Evolutionary conservation across 2,888 invertebrate species (phyloP).

Genomic region (Cryptosula pallasiana): DNA sequence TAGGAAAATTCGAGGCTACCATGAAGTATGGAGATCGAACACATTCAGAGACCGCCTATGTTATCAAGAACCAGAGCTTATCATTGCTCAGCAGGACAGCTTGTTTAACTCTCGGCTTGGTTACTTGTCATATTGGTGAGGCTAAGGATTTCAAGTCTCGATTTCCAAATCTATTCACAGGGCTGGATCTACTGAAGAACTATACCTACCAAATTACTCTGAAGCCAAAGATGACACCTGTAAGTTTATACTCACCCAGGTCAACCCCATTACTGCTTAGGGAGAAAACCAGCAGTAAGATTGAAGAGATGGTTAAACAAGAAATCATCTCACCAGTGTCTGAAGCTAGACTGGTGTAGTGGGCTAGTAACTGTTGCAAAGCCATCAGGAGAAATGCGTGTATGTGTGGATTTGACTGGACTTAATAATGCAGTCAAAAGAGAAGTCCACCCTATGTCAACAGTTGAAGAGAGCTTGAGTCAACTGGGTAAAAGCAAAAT

Average conservation of each 20-base stretch:
- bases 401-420: background rate
- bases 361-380: background rate
- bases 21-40: background rate
- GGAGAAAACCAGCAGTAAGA: background rate
- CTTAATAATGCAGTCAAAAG: background rate
- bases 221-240: background rate
- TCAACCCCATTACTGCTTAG: background rate
- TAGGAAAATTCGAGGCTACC: background rate
- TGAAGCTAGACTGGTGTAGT: background rate
- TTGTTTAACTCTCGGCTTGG: background rate
- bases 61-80: background rate
- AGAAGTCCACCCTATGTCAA: background rate
- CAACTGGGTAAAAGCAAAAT: background rate
- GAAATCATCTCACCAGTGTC: too few species aligned
- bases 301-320: background rate
- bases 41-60: background rate
- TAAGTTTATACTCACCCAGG: background rate
- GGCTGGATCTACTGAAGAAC: background rate
- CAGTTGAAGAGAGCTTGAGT: background rate
- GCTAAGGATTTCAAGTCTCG: background rate
- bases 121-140: background rate
- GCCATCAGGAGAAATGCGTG: background rate
- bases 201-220: background rate
- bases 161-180: background rate
- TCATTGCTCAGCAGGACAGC: background rate